phyloP scores from a whole-genome alignment of 1,140 invertebrate species.

The Carcinoscorpius rotundicauda region DNA sequence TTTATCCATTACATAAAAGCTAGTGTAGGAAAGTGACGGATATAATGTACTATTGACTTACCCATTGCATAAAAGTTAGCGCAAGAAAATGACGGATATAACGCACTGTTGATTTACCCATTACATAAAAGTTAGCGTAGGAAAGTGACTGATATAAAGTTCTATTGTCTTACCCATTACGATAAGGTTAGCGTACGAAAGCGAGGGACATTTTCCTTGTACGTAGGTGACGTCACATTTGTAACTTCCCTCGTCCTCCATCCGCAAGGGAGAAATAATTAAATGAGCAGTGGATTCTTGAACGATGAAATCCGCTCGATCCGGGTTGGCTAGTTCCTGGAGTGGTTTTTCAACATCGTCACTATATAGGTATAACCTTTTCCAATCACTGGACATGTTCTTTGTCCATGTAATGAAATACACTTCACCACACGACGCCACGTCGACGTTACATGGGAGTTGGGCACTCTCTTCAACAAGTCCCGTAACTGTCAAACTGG shows the following conservation, averaged over 20 bases:
- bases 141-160: no score
- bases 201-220: constrained; percentile 36
- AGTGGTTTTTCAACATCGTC: constrained; percentile 24
- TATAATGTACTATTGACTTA: no score
- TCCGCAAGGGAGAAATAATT: constrained; percentile 38
- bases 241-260: constrained; percentile 64
- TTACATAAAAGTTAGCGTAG: no score
- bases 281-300: constrained; percentile 16
- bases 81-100: no score
- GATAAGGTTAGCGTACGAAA: constrained; percentile 21
- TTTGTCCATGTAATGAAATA: constrained; percentile 28
- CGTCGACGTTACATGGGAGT: constrained; percentile 24
- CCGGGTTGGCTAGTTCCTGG: constrained; percentile 20
- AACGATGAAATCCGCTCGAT: constrained; percentile 18
- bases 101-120: no score
- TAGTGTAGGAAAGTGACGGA: no score
- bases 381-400: constrained; percentile 24
- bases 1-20: no score
- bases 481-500: constrained; percentile 12
- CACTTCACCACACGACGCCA: constrained; percentile 23
- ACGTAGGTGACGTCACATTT: constrained; percentile 75
- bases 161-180: constrained; percentile 17
- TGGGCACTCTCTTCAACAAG: constrained; percentile 19
- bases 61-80: no score
- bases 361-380: constrained; percentile 24